These are phyloP conservation scores for Cheilosia impressa DNA, from an alignment of 2,888 invertebrate species.

Conservation along the genomic window DNA sequence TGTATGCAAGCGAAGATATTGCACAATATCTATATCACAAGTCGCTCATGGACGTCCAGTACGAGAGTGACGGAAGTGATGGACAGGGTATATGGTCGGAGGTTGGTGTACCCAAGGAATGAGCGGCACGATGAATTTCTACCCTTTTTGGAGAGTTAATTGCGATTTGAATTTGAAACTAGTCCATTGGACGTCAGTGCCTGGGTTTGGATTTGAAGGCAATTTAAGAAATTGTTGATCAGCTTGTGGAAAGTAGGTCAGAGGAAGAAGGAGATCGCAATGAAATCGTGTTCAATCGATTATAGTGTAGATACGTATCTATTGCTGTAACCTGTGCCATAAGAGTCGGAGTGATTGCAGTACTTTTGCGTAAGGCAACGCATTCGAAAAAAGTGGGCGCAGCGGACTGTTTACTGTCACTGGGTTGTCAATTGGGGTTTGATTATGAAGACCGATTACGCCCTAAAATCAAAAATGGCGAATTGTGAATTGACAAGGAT, in stretches of 20 bases:
- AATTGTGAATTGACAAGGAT: too few relatives aligned
- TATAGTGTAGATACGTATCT: too few relatives aligned
- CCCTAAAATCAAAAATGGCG: too few relatives aligned
- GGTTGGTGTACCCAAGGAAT: neutral
- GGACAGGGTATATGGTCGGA: slow-evolving; percentile 5
- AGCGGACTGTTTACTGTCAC: too few relatives aligned
- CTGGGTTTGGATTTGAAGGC: neutral
- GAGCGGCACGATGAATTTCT: neutral
- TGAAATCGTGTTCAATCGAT: neutral
- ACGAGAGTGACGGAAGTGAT: slow-evolving; percentile 30
- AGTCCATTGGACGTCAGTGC: neutral
- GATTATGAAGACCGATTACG: too few relatives aligned
- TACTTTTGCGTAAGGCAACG: too few relatives aligned
- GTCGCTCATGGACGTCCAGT: slow-evolving; percentile 49
- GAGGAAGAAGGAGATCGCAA: neutral
- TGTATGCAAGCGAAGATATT: slow-evolving; percentile 52
- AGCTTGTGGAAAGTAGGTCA: neutral
- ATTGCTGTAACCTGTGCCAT: too few relatives aligned
- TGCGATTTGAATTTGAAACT: slow-evolving; percentile 6
- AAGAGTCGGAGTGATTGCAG: too few relatives aligned
- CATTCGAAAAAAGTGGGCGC: too few relatives aligned
- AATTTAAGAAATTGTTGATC: neutral
- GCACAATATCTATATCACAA: slow-evolving; percentile 53
- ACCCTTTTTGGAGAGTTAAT: slow-evolving; percentile 16
- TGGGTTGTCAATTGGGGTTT: too few relatives aligned